Conservation (phyloP, 2,888 invertebrate species). For the Thera obeliscata region DNA sequence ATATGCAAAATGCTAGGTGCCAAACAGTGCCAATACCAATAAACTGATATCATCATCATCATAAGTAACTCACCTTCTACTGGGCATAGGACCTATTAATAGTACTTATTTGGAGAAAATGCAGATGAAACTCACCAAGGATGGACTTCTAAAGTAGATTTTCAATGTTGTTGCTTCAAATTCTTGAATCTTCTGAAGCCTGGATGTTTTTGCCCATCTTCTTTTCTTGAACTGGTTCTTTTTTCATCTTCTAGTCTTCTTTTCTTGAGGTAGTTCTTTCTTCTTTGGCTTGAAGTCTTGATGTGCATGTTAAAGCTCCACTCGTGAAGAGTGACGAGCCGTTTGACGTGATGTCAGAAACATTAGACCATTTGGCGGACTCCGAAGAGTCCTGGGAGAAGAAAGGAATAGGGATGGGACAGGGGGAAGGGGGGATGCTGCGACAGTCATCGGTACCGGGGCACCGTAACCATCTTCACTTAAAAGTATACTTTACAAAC, state of each 20-base stretch:
- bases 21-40: no score
- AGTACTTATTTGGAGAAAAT: no score
- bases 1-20: no score
- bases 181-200: not conserved
- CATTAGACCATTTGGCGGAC: conserved; percentile 67
- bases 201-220: not conserved
- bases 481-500: conserved; percentile 81
- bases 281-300: not conserved
- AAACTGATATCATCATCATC: no score
- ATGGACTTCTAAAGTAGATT: not conserved
- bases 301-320: conserved; percentile 37
- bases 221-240: no score
- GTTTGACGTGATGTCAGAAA: conserved; percentile 50
- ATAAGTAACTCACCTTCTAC: no score
- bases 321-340: conserved; percentile 55
- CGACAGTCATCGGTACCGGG: conserved; percentile 64
- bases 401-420: conserved; percentile 60
- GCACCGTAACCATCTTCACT: conserved; percentile 68
- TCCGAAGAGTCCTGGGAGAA: conserved; percentile 68
- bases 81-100: no score
- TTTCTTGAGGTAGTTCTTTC: not conserved
- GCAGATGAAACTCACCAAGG: not conserved
- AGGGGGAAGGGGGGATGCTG: conserved; percentile 64
- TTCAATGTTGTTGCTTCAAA: not conserved
- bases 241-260: not conserved